Percentiles rank a stretch among this genome's conserved stretches.
Evolutionary conservation across 2,888 invertebrate species (phyloP).

Genomic region (Lissonota sp.): DNA sequence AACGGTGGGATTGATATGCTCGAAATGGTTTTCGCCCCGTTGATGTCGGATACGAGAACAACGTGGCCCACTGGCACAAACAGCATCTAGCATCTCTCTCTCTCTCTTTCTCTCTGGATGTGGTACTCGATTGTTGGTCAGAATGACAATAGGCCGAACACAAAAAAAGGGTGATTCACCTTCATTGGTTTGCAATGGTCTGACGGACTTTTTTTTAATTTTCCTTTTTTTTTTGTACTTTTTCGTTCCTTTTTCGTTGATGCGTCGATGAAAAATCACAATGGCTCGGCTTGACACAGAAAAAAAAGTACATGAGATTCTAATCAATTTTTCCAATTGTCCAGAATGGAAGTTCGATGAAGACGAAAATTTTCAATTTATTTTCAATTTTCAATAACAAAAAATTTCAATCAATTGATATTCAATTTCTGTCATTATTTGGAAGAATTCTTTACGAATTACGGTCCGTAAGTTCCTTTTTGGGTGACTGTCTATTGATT

Average conservation of each 20-base stretch:
- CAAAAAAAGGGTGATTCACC: conserved; percentile 43
- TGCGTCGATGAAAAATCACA: no score
- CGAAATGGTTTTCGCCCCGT: conserved; percentile 29
- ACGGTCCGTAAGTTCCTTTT: no score
- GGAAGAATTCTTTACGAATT: no score
- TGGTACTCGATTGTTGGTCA: conserved; percentile 27
- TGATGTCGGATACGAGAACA: conserved; percentile 36
- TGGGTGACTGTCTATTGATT: no score
- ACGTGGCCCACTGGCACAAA: not conserved
- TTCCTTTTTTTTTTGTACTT: conserved; percentile 15
- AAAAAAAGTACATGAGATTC: no score
- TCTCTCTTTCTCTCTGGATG: not conserved
- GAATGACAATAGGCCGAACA: conserved; percentile 33
- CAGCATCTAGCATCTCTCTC: not conserved
- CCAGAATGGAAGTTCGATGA: no score
- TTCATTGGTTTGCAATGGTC: conserved; percentile 48
- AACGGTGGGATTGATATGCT: conserved; percentile 7
- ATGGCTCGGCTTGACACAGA: no score
- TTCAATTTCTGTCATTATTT: no score
- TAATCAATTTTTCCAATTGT: no score
- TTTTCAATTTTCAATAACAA: no score
- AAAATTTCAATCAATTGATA: no score
- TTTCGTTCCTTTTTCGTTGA: conserved; percentile 6
- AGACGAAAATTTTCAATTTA: no score
- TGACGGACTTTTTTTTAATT: conserved; percentile 36